Conservation (phyloP, 2,888 invertebrate species). For the Teleogryllus oceanicus region DNA sequence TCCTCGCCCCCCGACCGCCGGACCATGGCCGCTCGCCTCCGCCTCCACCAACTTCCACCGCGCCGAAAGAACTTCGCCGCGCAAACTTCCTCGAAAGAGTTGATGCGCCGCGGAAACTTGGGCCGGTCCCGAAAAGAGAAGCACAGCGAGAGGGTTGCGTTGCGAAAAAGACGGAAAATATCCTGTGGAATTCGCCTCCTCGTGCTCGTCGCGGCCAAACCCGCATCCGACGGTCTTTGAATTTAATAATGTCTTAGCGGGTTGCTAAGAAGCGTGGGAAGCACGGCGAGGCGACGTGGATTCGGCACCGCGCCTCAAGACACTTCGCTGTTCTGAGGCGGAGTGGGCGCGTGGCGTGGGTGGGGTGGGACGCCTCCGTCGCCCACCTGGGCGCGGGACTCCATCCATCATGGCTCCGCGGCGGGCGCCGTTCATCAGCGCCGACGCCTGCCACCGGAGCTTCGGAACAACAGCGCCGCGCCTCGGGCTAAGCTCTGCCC, state of each 20-base stretch:
- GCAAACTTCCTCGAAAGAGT: not conserved
- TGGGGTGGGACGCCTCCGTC: not conserved
- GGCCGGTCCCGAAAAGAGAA: not conserved
- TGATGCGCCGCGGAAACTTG: constrained; percentile 2
- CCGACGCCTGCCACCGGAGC: not conserved
- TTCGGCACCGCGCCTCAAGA: not conserved
- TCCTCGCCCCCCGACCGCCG: too few relatives aligned
- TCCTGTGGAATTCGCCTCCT: not conserved
- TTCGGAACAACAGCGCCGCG: not conserved
- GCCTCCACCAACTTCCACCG: not conserved
- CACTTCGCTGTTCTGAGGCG: too few relatives aligned
- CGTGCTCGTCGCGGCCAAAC: not conserved
- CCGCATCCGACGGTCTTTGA: not conserved
- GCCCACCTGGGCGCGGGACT: not conserved
- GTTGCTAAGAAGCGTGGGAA: not conserved
- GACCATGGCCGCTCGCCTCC: not conserved
- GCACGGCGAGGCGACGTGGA: not conserved
- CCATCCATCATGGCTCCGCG: not conserved
- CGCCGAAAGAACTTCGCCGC: not conserved
- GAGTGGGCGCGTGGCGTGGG: too few relatives aligned
- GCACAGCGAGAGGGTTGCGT: not conserved
- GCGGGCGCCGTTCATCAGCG: not conserved
- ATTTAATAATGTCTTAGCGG: constrained; percentile 20
- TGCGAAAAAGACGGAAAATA: not conserved
- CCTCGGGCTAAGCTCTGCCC: not conserved